phyloP scores from a whole-genome alignment of 2,888 invertebrate genomes.

The Cynaeus angustus region DNA sequence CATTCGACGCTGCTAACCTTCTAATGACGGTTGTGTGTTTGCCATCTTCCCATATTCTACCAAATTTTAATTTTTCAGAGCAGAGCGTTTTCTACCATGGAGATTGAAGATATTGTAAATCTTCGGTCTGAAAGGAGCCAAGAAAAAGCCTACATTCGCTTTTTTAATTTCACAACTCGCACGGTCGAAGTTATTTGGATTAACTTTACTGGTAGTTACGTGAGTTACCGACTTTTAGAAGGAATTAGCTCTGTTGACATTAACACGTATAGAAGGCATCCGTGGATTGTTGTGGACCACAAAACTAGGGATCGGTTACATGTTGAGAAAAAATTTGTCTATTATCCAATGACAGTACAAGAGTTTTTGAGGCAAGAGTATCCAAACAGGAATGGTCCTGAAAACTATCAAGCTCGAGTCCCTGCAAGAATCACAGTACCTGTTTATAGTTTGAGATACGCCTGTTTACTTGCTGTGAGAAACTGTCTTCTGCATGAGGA shows the following conservation, averaged over 20 bases:
- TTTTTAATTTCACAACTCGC: slow-evolving; percentile 76
- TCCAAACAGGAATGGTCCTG: slow-evolving; percentile 53
- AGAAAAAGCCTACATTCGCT: slow-evolving; percentile 74
- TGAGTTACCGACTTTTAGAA: slow-evolving; percentile 77
- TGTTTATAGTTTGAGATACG: slow-evolving; percentile 72
- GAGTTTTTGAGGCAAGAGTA: slow-evolving; percentile 56
- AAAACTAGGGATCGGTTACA: slow-evolving; percentile 80
- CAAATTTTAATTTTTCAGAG: neutral
- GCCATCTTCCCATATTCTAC: too few relatives aligned
- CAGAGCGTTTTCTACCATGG: slow-evolving; percentile 26
- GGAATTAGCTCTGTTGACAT: slow-evolving; percentile 76
- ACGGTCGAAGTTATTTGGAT: slow-evolving; percentile 82
- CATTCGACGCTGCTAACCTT: too few relatives aligned
- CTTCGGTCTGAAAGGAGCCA: slow-evolving; percentile 69
- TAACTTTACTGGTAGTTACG: slow-evolving; percentile 79
- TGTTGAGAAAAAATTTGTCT: slow-evolving; percentile 72
- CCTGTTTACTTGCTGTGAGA: slow-evolving; percentile 72
- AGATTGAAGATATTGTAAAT: neutral
- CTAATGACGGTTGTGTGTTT: too few relatives aligned
- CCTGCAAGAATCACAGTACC: slow-evolving; percentile 75
- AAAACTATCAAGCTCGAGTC: slow-evolving; percentile 58
- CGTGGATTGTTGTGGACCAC: slow-evolving; percentile 87
- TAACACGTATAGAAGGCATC: slow-evolving; percentile 86
- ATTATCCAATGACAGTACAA: slow-evolving; percentile 71
- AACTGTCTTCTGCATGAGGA: slow-evolving; percentile 65